Conservation (phyloP, 2,888 invertebrate genomes). For the Smittia sp. region DNA sequence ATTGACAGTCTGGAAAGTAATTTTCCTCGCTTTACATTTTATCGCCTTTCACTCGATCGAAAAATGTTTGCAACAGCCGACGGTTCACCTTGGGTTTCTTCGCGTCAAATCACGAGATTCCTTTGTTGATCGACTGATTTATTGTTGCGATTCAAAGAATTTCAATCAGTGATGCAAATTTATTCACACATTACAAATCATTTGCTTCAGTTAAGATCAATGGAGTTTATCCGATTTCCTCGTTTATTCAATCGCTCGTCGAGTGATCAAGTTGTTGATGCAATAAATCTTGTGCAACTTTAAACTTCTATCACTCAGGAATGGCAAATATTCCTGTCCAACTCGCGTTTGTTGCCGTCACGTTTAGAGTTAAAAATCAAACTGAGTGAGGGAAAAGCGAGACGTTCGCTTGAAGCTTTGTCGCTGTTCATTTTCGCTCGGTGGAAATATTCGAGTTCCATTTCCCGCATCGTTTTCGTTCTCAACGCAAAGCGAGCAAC, state of each 20-base stretch:
- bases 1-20: too few species aligned
- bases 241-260: neutral
- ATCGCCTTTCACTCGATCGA: too few species aligned
- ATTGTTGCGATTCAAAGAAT: neutral
- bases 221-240: too few species aligned
- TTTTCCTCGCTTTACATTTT: too few species aligned
- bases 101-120: neutral
- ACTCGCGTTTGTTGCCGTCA: constrained; percentile 21
- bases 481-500: neutral
- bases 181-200: too few species aligned
- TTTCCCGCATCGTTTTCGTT: neutral
- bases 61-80: too few species aligned
- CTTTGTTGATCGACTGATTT: neutral
- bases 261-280: neutral
- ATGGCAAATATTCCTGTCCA: constrained; percentile 9
- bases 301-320: neutral
- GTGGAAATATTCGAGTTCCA: neutral
- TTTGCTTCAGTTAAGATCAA: too few species aligned
- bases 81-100: too few species aligned
- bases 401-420: too few species aligned
- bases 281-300: neutral
- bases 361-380: constrained; percentile 23
- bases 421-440: too few species aligned
- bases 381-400: constrained; percentile 11
- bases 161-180: neutral